phyloP scores from a whole-genome alignment of 2,113 vertebrate genomes.

The Ceuthmochares aereus region DNA sequence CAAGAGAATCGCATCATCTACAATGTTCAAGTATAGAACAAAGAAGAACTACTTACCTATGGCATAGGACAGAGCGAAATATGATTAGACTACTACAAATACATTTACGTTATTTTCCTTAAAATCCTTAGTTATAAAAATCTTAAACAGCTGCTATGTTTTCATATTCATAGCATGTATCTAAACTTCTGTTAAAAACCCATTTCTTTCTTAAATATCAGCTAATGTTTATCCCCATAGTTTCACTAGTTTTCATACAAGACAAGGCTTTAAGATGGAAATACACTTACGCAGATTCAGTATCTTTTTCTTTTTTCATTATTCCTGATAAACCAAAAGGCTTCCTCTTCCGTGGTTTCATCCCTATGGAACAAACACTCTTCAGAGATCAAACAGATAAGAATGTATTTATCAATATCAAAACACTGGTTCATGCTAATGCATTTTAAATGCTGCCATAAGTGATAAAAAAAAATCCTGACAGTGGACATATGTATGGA shows the following conservation, averaged over 20 bases:
- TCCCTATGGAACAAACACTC: slow-evolving; percentile 72
- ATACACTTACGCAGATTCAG: slow-evolving; percentile 91
- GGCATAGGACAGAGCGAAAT: neutral
- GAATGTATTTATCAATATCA: neutral
- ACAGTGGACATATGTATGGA: neutral
- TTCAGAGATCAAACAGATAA: neutral
- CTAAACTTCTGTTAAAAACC: neutral
- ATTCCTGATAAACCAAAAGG: slow-evolving; percentile 91
- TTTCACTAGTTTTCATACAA: neutral
- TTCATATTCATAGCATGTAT: neutral
- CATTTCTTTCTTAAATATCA: neutral
- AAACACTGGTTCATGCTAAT: neutral
- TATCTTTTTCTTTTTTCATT: slow-evolving; percentile 93
- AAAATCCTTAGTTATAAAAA: neutral
- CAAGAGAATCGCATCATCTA: neutral
- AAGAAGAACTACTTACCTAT: neutral
- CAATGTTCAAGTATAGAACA: neutral
- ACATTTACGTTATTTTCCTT: neutral
- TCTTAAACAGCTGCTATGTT: neutral
- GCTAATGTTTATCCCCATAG: neutral
- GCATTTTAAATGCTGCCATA: neutral
- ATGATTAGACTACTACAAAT: neutral
- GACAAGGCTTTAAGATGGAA: neutral
- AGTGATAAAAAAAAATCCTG: neutral
- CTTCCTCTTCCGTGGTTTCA: slow-evolving; percentile 94